Evolutionary conservation across 2,113 vertebrate genomes (phyloP).

Genomic region (Megaleporinus macrocephalus): DNA sequence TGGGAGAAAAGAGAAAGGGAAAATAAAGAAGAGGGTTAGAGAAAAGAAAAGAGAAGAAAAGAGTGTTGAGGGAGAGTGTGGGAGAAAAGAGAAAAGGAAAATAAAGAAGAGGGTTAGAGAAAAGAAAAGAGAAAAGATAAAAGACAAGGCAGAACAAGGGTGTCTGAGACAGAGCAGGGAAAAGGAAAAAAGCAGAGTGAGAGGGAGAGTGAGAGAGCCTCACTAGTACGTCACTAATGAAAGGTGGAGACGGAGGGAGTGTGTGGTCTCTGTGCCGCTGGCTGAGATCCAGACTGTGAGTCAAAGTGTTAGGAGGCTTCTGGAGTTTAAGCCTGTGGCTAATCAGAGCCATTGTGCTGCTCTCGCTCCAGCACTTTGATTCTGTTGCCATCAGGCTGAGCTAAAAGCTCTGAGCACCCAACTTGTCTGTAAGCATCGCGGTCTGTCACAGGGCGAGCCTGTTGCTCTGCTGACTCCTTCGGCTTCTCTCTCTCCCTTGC

Average conservation of each 20-base stretch:
- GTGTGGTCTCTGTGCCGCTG: not conserved
- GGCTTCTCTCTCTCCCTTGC: not conserved
- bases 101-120: rapidly evolving
- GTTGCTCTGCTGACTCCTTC: not conserved
- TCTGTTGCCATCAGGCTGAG: conserved; percentile 17
- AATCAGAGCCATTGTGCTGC: conserved; percentile 44
- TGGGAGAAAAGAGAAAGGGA: too few species aligned
- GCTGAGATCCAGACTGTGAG: conserved; percentile 1
- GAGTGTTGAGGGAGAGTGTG: not conserved
- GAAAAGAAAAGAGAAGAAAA: too few species aligned
- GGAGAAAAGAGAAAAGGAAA: too few species aligned
- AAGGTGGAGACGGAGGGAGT: not conserved
- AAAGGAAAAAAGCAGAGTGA: too few species aligned
- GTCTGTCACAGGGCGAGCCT: not conserved
- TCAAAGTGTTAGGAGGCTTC: conserved; percentile 17
- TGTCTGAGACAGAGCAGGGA: not conserved
- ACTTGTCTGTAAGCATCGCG: not conserved
- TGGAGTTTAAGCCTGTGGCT: conserved; percentile 20
- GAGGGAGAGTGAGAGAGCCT: not conserved
- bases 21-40: too few species aligned
- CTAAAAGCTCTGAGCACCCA: not conserved
- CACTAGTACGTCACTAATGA: not conserved
- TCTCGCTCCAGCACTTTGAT: conserved; percentile 33
- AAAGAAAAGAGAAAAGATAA: too few species aligned
- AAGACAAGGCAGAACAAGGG: too few species aligned